Percentiles rank a stretch among this genome's conserved stretches.
Evolutionary conservation across 2,888 invertebrate species (phyloP).

Genomic region (Xanthia togata): DNA sequence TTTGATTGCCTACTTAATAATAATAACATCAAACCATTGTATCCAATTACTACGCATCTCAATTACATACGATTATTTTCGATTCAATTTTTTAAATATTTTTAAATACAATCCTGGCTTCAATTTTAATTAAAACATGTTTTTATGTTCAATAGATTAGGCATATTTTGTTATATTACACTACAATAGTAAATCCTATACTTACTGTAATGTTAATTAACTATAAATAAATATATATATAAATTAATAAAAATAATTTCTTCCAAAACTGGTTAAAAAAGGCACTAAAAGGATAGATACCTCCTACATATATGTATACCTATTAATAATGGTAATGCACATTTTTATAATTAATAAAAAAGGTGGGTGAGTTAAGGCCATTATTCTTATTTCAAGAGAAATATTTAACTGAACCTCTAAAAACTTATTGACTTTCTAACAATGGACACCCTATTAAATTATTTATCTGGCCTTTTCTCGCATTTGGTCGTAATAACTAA

Average conservation of each 20-base stretch:
- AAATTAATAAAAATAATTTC: neutral
- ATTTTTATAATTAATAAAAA: neutral
- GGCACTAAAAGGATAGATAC: conserved; percentile 14
- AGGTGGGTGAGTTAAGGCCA: neutral
- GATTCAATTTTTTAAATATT: neutral
- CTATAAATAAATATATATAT: neutral
- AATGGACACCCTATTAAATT: neutral
- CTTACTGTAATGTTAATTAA: neutral
- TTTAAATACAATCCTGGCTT: neutral
- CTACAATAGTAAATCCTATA: neutral
- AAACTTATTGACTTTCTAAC: neutral
- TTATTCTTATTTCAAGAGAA: neutral
- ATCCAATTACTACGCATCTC: neutral
- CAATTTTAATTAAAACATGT: neutral
- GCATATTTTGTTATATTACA: neutral
- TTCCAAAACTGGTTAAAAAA: neutral
- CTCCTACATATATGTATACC: neutral
- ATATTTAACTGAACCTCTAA: neutral
- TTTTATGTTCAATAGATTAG: neutral
- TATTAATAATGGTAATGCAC: neutral
- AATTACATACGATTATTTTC: neutral
- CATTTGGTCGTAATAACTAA: neutral
- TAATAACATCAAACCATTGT: too few species aligned
- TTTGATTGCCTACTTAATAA: neutral
- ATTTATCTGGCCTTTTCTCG: neutral